phyloP scores from a whole-genome alignment of 2,888 invertebrate species.

The Lasius fuliginosus region DNA sequence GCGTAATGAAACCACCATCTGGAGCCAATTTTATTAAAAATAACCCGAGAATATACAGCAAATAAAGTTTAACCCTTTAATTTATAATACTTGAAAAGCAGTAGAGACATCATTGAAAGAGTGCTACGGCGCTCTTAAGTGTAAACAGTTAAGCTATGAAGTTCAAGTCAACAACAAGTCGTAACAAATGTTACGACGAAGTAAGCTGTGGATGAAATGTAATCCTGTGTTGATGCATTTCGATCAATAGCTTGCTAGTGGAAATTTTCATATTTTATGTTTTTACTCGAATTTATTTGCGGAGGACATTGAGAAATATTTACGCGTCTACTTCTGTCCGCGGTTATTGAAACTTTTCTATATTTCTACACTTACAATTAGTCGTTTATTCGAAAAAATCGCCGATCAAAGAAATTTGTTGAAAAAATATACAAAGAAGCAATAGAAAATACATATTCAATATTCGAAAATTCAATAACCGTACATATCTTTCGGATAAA shows the following conservation, averaged over 20 bases:
- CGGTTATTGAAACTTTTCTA: slow-evolving; percentile 36
- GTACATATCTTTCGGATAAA: not conserved
- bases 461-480: not conserved
- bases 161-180: not conserved
- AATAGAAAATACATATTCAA: not conserved
- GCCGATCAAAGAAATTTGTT: not conserved
- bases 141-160: not conserved
- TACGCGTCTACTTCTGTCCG: slow-evolving; percentile 7
- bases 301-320: not conserved
- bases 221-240: slow-evolving; percentile 17
- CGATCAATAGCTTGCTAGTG: not conserved
- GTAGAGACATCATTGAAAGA: not conserved
- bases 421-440: not conserved
- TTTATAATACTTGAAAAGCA: not conserved
- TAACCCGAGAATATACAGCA: not conserved
- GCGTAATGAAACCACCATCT: slow-evolving; percentile 39
- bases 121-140: not conserved
- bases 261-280: not conserved
- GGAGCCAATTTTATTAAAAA: slow-evolving; percentile 13
- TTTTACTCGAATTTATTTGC: not conserved
- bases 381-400: not conserved
- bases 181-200: not conserved
- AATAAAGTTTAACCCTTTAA: not conserved
- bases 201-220: not conserved
- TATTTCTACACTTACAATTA: slow-evolving; percentile 4